Evolutionary conservation across 2,888 invertebrate species (phyloP), one percentile per base, ranked within the genome.

Genomic region (Patella pellucida): DNA sequence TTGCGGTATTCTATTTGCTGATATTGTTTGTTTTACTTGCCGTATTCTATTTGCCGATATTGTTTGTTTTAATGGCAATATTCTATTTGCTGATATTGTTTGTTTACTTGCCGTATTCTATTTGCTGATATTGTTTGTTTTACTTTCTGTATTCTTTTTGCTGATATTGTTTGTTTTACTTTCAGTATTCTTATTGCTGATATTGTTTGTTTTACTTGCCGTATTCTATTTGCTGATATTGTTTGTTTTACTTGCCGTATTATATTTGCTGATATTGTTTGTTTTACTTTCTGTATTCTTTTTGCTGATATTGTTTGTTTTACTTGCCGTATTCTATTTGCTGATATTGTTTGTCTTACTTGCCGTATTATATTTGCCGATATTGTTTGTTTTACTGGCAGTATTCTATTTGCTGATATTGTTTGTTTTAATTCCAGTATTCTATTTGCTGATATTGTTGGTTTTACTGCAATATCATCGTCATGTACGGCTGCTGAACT

Each of bases 111-210:
- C 92, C 96, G 96, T 92, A 98, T 98, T 90, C 93, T 98, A 82
- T 98, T 97, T 91, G 98, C 97, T 56, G 98, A 98, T 92, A 98
- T 98, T 89, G 97, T 97, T 67, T 98, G 98, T 73, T 98, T 98
- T 91, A 98, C 98, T 12, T n/a, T n/a, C n/a, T n/a, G n/a, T n/a
- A n/a, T n/a, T n/a, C n/a, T n/a, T n/a, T n/a, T n/a, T n/a, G n/a
- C n/a, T n/a, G n/a, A n/a, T n/a, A n/a, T n/a, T n/a, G n/a, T 27
- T n/a, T 27, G 23, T 77, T 72, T 31, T 69, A 14, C 23, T 76
- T 80, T 23, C 92, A 96, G 96, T 92, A 98, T 98, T 90, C 93
- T 98, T 82, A 98, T 97, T 91, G 98, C 97, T 56, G 98, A 98
- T 92, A 98, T 98, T 89, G 97, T 97, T 67, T 98, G 98, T 73